Evolutionary conservation across 2,797 vertebrate genomes (phyloP), one percentile per base, ranked within the genome.

Genomic region (Rhadinocentrus ornatus): DNA sequence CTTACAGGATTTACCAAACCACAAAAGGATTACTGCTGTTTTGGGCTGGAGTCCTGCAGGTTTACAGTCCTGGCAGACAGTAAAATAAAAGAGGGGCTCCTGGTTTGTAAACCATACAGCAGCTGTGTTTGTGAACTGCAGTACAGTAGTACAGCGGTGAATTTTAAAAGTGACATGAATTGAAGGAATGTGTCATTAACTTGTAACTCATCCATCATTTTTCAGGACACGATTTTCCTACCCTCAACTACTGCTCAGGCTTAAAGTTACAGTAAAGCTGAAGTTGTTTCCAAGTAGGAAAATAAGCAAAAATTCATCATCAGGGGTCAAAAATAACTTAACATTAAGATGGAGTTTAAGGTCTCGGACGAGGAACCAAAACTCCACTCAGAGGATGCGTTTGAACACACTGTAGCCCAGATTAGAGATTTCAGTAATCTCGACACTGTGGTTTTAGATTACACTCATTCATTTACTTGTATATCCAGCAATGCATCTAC

Each of bases 391-490:
- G 71, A 77, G 74, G 69, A 83, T 53, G n/a, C 20, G 15, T 61
- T 70, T 66, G 13, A 77, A 65, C 62, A 73, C 70, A 77, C 81
- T 87, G 80, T 55, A 70, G 35, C 54, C 57, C 77, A 85, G 89
- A 91, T 93, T 89, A 89, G 62, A 66, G 85, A 86, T 89, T 78
- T 81, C 80, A 75, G 69, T 92, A 91, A 92, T 90, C 88, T 88
- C 81, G 69, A 71, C 79, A 75, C 85, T 80, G 80, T 82, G 85
- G 82, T 82, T 89, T 88, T 71, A 88, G 83, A 91, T 87, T 86
- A 89, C 62, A 35, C 31, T 2, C 66, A 75, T 77, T 85, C 74
- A 87, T 84, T 78, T 58, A 73, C 35, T 54, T 68, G 50, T 63
- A 59, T 60, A n/a, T 69, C 70, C 62, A 20, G 16, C 59, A 63